These are phyloP conservation scores for Hecatera dysodea DNA, from an alignment of 2,888 invertebrate genomes.

Conservation along the genomic window DNA sequence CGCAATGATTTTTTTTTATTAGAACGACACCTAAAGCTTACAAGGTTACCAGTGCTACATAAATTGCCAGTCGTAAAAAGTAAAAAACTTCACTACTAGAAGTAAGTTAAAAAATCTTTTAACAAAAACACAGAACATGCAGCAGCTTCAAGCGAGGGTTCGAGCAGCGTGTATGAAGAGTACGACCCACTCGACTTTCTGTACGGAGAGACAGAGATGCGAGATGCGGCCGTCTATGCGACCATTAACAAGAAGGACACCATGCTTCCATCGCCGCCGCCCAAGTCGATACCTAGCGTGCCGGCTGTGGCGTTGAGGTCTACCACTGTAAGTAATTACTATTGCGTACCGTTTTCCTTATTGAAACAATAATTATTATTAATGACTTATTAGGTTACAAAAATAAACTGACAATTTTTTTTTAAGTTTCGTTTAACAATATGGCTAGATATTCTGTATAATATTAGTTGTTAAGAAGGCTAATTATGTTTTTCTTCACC, in stretches of 20 bases:
- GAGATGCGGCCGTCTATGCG: constrained; percentile 86
- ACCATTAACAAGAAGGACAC: constrained; percentile 83
- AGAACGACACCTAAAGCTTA: neutral
- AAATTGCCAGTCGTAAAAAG: neutral
- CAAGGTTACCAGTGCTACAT: neutral
- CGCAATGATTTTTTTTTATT: too few relatives aligned
- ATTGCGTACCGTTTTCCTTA: neutral
- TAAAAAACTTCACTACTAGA: neutral
- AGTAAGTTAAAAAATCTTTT: neutral
- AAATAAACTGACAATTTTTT: neutral
- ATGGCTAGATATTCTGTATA: too few relatives aligned
- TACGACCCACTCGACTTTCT: constrained; percentile 89
- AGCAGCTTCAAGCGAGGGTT: constrained; percentile 81
- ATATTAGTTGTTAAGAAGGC: too few relatives aligned
- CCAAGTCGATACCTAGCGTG: constrained; percentile 83
- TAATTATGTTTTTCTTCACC: neutral
- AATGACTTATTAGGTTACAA: neutral
- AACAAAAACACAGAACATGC: constrained; percentile 77
- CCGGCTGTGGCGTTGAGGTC: constrained; percentile 82
- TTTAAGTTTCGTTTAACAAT: too few relatives aligned
- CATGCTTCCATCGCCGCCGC: constrained; percentile 86
- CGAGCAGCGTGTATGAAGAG: constrained; percentile 88
- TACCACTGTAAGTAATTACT: constrained; percentile 81
- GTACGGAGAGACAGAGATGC: constrained; percentile 88
- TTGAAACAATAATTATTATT: neutral